phyloP scores from a whole-genome alignment of 1,140 invertebrate genomes.

The Colletes latitarsis region DNA sequence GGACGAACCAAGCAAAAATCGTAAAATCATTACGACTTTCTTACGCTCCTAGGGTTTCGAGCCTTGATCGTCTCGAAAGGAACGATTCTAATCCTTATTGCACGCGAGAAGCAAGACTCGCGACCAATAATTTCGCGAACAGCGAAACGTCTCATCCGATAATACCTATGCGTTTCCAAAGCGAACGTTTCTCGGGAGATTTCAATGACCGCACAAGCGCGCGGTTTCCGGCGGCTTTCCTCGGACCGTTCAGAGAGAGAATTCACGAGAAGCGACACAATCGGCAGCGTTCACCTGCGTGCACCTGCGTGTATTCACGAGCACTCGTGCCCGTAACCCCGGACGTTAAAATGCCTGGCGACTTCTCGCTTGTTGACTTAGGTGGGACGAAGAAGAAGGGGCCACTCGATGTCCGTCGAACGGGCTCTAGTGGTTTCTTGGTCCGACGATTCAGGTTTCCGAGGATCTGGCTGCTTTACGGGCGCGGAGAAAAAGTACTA shows the following conservation, averaged over 20 bases:
- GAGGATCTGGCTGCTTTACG: conserved; percentile 5
- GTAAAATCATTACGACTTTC: background rate
- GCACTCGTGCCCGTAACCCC: conserved; percentile 52
- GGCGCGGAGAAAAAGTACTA: conserved; percentile 35
- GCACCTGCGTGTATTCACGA: conserved; percentile 60
- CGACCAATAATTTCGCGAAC: too few relatives aligned
- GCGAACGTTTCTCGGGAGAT: conserved; percentile 13
- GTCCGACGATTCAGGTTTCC: conserved; percentile 51
- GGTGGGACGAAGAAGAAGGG: conserved; percentile 55
- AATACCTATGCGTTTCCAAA: too few relatives aligned
- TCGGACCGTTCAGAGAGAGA: conserved; percentile 7
- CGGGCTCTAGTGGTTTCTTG: conserved; percentile 56
- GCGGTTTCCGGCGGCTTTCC: conserved; percentile 1
- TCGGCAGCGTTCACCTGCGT: conserved; percentile 40
- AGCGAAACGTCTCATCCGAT: too few relatives aligned
- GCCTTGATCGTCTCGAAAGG: background rate
- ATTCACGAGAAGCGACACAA: conserved; percentile 12
- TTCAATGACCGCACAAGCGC: background rate
- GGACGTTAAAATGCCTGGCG: conserved; percentile 57
- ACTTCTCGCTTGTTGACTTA: conserved; percentile 59
- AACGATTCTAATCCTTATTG: background rate
- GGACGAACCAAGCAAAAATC: background rate
- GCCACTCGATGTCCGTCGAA: conserved; percentile 60
- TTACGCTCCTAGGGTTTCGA: background rate
- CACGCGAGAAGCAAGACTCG: too few relatives aligned